Conservation (phyloP, 2,888 invertebrate species). For the Campoletis raptor region DNA sequence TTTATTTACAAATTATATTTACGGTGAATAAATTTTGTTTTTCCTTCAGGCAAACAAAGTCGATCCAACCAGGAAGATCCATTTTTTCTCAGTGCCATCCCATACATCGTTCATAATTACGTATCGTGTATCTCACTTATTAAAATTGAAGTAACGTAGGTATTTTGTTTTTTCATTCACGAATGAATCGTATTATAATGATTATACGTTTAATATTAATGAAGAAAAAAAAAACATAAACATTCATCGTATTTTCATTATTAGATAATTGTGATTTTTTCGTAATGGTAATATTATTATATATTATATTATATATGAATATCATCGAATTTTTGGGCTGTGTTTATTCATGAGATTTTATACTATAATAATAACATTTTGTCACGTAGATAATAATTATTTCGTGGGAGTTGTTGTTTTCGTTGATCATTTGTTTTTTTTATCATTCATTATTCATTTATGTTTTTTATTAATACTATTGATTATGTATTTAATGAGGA, state of each 20-base stretch:
- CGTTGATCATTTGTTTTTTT: slow-evolving; percentile 23
- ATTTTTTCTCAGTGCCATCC: slow-evolving; percentile 28
- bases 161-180: slow-evolving; percentile 51
- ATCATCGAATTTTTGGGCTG: slow-evolving; percentile 63
- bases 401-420: slow-evolving; percentile 57
- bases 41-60: background rate
- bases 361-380: slow-evolving; percentile 46
- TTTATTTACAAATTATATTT: background rate
- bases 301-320: slow-evolving; percentile 18
- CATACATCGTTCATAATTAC: slow-evolving; percentile 49
- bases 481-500: slow-evolving; percentile 14
- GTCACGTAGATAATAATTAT: slow-evolving; percentile 58
- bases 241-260: slow-evolving; percentile 64
- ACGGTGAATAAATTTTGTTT: background rate
- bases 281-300: slow-evolving; percentile 56
- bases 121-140: slow-evolving; percentile 51
- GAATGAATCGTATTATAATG: slow-evolving; percentile 59
- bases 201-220: slow-evolving; percentile 52
- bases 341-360: slow-evolving; percentile 55
- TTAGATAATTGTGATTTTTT: slow-evolving; percentile 67
- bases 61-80: background rate
- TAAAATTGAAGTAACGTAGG: slow-evolving; percentile 64
- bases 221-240: slow-evolving; percentile 29
- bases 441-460: background rate
- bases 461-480: background rate